Base-by-base conservation (phyloP, 1,140 invertebrate species). In the Meloidogyne floridensis region DNA sequence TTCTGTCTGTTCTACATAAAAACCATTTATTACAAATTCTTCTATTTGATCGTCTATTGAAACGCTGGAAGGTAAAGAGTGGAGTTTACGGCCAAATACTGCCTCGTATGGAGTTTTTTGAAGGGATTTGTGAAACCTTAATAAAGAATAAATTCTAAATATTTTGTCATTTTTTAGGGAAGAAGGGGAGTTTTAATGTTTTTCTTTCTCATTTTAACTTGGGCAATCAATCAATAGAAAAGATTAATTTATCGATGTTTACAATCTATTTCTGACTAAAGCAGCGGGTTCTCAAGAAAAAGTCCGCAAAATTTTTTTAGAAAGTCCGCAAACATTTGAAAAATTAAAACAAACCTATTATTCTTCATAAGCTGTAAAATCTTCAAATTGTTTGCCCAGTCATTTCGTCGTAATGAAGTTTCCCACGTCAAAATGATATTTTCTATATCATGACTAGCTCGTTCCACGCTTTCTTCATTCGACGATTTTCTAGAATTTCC, bases 351-450 rank as follows among this genome's bases (percentile, higher is more conserved):
- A 71, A 1, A 71, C 70, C 70, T 71, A 8, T 71, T 71, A 71
- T 71, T 71, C 8, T 71, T 71, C 70, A 71, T 71, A 20, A 71
- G 70, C 70, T 71, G 70, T 5, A 71, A 71, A 7, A 71, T 18
- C 7, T 71, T 18, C 8, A 71, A 71, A 71, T 71, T 71, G 1
- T 42, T 42, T 18, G 70, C 70, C 70, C 70, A 71, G 32, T 71
- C 70, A 71, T 71, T 71, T 4, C 70, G 70, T 8, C 5, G 18
- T 18, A 71, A 71, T 18, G 18, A 8, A 4, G 6, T 71, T 71
- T 71, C 70, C 70, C 70, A 71, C 70, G 70, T 71, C 70, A 71
- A 6, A 6, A 71, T 71, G 7, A 71, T 71, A 71, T 71, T 71
- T 8, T 71, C 70, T 18, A 71, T 71, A 42, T 71, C 70, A 7